These are phyloP conservation scores for Chelidonichthys spinosus DNA, from an alignment of 2,797 vertebrate species.

Conservation along the genomic window DNA sequence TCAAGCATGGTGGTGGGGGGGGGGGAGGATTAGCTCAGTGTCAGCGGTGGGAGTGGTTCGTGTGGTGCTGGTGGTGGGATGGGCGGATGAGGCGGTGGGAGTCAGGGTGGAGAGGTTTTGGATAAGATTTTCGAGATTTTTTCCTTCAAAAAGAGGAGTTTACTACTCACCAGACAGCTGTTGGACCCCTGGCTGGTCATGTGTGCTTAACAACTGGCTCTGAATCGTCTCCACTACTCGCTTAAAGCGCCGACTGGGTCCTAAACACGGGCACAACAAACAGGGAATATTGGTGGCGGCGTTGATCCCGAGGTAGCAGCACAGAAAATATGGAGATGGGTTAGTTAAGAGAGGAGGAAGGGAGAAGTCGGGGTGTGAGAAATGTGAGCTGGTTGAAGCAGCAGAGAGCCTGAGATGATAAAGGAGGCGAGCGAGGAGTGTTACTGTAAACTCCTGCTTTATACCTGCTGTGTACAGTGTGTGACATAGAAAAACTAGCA, in stretches of 20 bases:
- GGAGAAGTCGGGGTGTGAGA: not conserved
- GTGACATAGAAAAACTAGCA: slow-evolving; percentile 51
- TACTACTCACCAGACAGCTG: slow-evolving; percentile 95
- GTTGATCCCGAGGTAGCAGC: slow-evolving; percentile 3
- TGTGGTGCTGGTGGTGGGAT: slow-evolving; percentile 24
- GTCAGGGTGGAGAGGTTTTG: slow-evolving; percentile 41
- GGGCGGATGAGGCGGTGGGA: slow-evolving; percentile 54
- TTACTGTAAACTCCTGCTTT: slow-evolving; percentile 28
- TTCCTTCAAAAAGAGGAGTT: not conserved
- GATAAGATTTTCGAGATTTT: slow-evolving; percentile 12
- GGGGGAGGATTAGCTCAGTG: slow-evolving; percentile 47
- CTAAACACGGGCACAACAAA: slow-evolving; percentile 73
- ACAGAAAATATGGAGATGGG: not conserved
- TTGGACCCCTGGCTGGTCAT: slow-evolving; percentile 96
- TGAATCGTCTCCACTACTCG: slow-evolving; percentile 99
- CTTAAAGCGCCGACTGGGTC: slow-evolving; percentile 98
- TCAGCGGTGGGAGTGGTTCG: slow-evolving; percentile 50
- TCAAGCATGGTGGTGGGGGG: slow-evolving; percentile 47
- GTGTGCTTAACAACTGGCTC: slow-evolving; percentile 98
- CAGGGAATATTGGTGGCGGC: not conserved
- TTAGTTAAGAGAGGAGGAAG: not conserved
- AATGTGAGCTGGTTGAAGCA: slow-evolving; percentile 24
- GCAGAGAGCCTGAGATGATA: slow-evolving; percentile 32
- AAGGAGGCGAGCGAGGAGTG: slow-evolving; percentile 21
- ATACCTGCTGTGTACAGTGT: slow-evolving; percentile 42